Evolutionary conservation across 2,113 vertebrate genomes (phyloP).

Genomic region (Oncorhynchus mykiss): DNA sequence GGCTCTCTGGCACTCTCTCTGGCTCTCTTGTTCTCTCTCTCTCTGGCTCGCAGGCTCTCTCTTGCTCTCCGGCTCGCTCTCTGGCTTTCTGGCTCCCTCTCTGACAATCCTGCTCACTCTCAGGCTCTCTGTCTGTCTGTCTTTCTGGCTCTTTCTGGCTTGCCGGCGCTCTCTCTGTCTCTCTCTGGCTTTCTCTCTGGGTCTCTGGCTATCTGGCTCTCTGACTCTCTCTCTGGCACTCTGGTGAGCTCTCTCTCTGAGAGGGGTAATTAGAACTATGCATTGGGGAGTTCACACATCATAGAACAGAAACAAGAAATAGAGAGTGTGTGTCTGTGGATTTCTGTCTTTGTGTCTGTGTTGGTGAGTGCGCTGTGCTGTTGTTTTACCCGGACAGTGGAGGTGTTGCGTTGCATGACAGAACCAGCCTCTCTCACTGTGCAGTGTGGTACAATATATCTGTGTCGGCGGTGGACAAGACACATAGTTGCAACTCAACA

Average conservation of each 20-base stretch:
- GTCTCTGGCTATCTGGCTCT: no score
- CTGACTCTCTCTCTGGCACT: no score
- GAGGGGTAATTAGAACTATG: slow-evolving; percentile 34
- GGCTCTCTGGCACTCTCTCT: no score
- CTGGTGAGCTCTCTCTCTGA: neutral
- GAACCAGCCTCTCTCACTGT: slow-evolving; percentile 28
- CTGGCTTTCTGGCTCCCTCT: no score
- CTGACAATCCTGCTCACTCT: no score
- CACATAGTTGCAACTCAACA: slow-evolving; percentile 44
- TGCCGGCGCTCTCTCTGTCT: no score
- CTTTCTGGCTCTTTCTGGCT: no score
- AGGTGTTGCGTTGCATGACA: slow-evolving; percentile 28
- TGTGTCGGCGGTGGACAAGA: slow-evolving; percentile 41
- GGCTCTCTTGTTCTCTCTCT: no score
- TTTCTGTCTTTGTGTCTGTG: slow-evolving; percentile 5
- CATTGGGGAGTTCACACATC: slow-evolving; percentile 7
- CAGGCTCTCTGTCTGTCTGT: no score
- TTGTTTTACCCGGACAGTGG: slow-evolving; percentile 48
- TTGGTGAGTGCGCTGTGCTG: slow-evolving; percentile 1
- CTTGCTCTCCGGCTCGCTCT: no score
- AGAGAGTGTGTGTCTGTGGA: no score
- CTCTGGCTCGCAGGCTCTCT: neutral
- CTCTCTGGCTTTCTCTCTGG: no score
- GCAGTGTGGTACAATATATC: slow-evolving; percentile 42
- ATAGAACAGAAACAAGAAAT: slow-evolving; percentile 3